Conservation (phyloP, 2,888 invertebrate species). For the Syrphus vitripennis region DNA sequence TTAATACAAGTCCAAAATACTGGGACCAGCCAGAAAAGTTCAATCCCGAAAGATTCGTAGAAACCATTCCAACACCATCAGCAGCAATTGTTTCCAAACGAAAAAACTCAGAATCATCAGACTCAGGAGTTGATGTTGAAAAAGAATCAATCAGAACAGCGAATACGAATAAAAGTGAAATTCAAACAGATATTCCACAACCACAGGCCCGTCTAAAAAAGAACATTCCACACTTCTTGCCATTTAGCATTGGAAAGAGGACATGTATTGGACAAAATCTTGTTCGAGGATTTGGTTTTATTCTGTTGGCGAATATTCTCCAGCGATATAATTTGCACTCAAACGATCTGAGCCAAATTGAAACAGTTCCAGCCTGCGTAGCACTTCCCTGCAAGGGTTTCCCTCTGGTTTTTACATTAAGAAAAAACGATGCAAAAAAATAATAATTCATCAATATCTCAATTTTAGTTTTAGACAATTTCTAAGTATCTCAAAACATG, state of each 20-base stretch:
- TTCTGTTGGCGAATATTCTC: constrained; percentile 87
- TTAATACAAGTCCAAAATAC: constrained; percentile 88
- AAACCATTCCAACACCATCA: constrained; percentile 74
- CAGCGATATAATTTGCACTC: constrained; percentile 87
- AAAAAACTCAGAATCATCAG: constrained; percentile 82
- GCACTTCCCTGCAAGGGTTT: constrained; percentile 89
- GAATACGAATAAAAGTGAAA: not conserved
- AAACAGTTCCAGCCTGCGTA: constrained; percentile 86
- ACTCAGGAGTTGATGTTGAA: constrained; percentile 84
- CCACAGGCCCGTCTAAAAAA: constrained; percentile 81
- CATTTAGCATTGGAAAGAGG: constrained; percentile 93
- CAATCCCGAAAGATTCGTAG: constrained; percentile 89
- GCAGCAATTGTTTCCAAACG: constrained; percentile 62
- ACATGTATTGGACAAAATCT: constrained; percentile 92
- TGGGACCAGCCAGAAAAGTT: constrained; percentile 89
- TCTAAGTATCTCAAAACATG: constrained; percentile 67
- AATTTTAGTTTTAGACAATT: constrained; percentile 43
- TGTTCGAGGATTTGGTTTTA: constrained; percentile 89
- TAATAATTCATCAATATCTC: not conserved
- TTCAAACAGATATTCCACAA: constrained; percentile 2
- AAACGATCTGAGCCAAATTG: constrained; percentile 82
- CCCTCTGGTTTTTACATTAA: constrained; percentile 84
- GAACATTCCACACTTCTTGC: constrained; percentile 88
- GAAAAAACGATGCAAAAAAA: constrained; percentile 73
- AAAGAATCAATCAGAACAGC: constrained; percentile 70